phyloP scores from a whole-genome alignment of 2,888 invertebrate genomes.

The Pandemis heparana region DNA sequence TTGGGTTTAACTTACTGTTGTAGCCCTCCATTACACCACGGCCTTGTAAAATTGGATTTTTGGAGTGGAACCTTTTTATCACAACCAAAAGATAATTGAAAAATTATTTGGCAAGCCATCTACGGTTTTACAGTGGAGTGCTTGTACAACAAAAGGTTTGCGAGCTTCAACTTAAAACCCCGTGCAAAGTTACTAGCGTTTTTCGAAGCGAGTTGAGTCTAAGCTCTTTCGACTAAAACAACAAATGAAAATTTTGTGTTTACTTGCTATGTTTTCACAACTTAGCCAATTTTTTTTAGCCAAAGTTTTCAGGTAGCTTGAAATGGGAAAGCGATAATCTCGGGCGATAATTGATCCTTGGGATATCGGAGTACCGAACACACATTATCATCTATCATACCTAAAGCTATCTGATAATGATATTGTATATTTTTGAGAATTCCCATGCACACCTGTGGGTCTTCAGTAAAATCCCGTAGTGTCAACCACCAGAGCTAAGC shows the following conservation, averaged over 20 bases:
- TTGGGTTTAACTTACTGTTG: constrained; percentile 20
- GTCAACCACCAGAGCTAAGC: no score
- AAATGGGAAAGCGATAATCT: background rate
- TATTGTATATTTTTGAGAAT: no score
- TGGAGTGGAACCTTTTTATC: background rate
- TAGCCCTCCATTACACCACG: constrained; percentile 4
- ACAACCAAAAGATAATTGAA: constrained; percentile 1
- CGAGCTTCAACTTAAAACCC: background rate
- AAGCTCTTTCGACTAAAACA: background rate
- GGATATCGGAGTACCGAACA: background rate
- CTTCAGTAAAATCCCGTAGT: no score
- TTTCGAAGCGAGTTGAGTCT: background rate
- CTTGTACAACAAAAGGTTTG: background rate
- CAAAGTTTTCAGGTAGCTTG: background rate
- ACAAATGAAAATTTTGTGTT: background rate
- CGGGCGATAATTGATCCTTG: background rate
- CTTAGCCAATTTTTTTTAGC: background rate
- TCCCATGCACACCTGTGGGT: no score
- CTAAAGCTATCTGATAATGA: background rate
- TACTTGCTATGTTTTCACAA: background rate
- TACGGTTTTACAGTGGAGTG: background rate
- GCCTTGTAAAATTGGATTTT: constrained; percentile 14
- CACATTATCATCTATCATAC: background rate
- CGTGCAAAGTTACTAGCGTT: background rate
- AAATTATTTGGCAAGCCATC: background rate